These are phyloP conservation scores for Clarias macrocephalus DNA, from an alignment of 2,113 vertebrate genomes.

Conservation along the genomic window DNA sequence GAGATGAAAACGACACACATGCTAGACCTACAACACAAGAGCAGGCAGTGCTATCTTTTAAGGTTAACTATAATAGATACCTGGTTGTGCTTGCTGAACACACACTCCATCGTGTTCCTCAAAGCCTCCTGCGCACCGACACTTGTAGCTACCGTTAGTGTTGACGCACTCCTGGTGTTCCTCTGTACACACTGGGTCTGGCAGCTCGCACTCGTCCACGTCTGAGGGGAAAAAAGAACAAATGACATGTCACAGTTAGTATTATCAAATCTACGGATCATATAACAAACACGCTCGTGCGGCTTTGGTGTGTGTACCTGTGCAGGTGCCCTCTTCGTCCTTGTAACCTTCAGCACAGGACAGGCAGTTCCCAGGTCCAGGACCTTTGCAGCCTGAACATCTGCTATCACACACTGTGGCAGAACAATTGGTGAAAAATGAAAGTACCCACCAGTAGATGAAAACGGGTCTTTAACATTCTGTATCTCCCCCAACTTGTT, in stretches of 20 bases:
- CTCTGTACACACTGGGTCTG: conserved; percentile 68
- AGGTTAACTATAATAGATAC: conserved; percentile 55
- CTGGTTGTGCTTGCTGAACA: conserved; percentile 62
- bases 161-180: conserved; percentile 84
- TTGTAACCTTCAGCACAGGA: conserved; percentile 77
- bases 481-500: too few species aligned
- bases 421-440: neutral
- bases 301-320: conserved; percentile 68
- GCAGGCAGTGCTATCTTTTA: neutral
- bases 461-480: neutral
- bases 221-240: conserved; percentile 67
- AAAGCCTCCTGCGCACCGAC: conserved; percentile 77
- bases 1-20: neutral
- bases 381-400: conserved; percentile 82
- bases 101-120: conserved; percentile 79
- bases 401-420: conserved; percentile 80
- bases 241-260: neutral
- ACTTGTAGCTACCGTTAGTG: conserved; percentile 79
- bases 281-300: neutral
- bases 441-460: neutral
- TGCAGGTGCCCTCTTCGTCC: conserved; percentile 76
- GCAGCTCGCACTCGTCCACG: conserved; percentile 80
- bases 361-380: conserved; percentile 78
- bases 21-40: neutral
- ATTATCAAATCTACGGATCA: neutral